Evolutionary conservation across 2,113 vertebrate genomes (phyloP).

Genomic region (Indicator indicator): DNA sequence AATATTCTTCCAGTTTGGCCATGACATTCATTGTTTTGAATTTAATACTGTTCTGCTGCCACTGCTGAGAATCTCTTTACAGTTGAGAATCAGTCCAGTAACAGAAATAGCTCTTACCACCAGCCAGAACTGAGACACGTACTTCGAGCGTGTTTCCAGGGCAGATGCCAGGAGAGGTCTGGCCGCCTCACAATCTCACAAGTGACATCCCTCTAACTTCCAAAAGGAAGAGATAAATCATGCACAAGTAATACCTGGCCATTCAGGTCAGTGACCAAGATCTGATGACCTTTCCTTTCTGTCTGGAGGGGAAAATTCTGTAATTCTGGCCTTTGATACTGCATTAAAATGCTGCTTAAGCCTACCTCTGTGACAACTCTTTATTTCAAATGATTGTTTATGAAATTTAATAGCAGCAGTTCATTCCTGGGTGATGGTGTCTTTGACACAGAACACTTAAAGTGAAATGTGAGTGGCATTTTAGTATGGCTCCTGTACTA

Average conservation of each 20-base stretch:
- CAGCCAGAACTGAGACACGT: background rate
- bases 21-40: background rate
- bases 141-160: fast-evolving
- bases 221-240: background rate
- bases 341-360: background rate
- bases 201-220: background rate
- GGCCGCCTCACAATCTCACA: background rate
- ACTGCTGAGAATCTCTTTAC: background rate
- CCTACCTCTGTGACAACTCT: background rate
- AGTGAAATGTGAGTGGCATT: background rate
- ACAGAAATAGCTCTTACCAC: background rate
- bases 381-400: background rate
- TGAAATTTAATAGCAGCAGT: background rate
- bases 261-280: background rate
- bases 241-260: background rate
- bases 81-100: background rate
- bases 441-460: slow-evolving; percentile 11
- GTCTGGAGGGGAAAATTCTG: background rate
- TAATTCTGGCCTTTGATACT: background rate
- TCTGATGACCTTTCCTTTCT: background rate
- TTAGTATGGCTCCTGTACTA: background rate
- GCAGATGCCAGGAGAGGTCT: background rate
- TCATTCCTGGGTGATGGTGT: background rate
- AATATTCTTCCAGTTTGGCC: background rate
- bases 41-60: background rate